A percentile compares a stretch with the other conserved stretches of the same genome.
phyloP scores from a whole-genome alignment of 2,797 vertebrate genomes.

The Octomys mimax region DNA sequence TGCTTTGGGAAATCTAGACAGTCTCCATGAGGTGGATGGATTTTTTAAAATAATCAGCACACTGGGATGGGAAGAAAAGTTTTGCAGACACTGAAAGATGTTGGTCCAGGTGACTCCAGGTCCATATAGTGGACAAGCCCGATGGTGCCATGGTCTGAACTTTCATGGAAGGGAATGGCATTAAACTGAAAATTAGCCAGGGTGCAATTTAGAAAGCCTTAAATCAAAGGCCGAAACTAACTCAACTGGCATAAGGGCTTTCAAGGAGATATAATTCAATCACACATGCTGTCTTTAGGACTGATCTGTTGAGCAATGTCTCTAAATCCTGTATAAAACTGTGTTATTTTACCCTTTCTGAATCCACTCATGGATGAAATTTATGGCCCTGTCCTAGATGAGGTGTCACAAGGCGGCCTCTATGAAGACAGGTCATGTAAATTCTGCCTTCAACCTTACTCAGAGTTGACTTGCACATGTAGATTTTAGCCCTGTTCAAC shows the following conservation, averaged over 20 bases:
- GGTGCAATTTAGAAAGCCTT: background rate
- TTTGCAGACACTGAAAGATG: background rate
- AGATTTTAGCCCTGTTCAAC: background rate
- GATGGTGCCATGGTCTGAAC: background rate
- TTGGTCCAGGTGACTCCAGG: background rate
- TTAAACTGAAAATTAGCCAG: background rate
- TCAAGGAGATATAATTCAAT: conserved; percentile 12
- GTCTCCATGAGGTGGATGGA: background rate
- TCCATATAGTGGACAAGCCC: background rate
- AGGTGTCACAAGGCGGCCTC: background rate
- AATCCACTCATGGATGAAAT: conserved; percentile 32
- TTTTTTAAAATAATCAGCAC: background rate
- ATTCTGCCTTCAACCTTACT: conserved; percentile 6
- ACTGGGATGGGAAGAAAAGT: background rate
- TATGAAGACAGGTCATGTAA: background rate
- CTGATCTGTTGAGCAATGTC: conserved; percentile 16
- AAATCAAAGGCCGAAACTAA: background rate
- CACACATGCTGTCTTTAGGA: background rate
- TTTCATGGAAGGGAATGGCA: background rate
- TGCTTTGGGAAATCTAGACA: background rate
- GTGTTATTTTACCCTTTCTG: background rate
- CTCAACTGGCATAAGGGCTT: conserved; percentile 19
- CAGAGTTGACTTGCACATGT: background rate
- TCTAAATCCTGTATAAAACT: background rate
- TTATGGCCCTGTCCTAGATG: background rate